Evolutionary conservation across 2,797 vertebrate genomes (phyloP), one percentile per base, ranked within the genome.

Genomic region (Arrhamphus sclerolepis): DNA sequence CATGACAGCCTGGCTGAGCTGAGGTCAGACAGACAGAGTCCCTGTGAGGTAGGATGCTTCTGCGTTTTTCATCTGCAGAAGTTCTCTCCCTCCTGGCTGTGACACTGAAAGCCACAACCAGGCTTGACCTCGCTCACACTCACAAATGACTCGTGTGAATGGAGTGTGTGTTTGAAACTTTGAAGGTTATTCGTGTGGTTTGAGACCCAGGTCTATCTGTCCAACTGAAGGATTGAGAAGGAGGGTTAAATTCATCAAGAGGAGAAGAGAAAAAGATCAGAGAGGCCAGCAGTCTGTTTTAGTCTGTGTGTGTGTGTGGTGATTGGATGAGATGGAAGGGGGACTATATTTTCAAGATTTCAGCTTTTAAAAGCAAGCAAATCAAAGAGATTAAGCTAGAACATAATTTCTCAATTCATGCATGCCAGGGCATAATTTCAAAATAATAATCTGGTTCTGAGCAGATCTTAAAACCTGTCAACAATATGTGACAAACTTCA

Each of bases 221-320:
- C 49, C 0, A 13, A 63, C 47, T 54, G 21, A 53, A 34, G 58
- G 46, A 61, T 61, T 56, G 22, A 7, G n/a, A 55, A 9, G 16
- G 24, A 49, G 54, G 43, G n/a, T 76, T 64, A 70, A 61, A 73
- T 52, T 69, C 52, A 73, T 73, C 38, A 74, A 67, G 57, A 56
- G 18, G 20, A 69, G 21, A 39, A 60, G 29, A 17, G 29, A 18
- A 51, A 59, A 51, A 44, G 42, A 66, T 39, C 29, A 58, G n/a
- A 55, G 19, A 17, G 21, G 19, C 53, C 52, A 70, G 29, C 5
- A 22, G 47, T 39, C 55, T 16, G 54, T 50, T 65, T n/a, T 31
- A 18, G 20, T 43, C 19, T 44, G 29, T 56, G 29, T 34, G n/a
- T 18, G 6, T 34, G 24, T 43, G 19, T 40, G n/a, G n/a, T n/a